Percentiles rank a stretch among this genome's conserved stretches.
These are phyloP conservation scores for Eriosoma lanigerum DNA, from an alignment of 1,140 invertebrate genomes.

Conservation along the genomic window DNA sequence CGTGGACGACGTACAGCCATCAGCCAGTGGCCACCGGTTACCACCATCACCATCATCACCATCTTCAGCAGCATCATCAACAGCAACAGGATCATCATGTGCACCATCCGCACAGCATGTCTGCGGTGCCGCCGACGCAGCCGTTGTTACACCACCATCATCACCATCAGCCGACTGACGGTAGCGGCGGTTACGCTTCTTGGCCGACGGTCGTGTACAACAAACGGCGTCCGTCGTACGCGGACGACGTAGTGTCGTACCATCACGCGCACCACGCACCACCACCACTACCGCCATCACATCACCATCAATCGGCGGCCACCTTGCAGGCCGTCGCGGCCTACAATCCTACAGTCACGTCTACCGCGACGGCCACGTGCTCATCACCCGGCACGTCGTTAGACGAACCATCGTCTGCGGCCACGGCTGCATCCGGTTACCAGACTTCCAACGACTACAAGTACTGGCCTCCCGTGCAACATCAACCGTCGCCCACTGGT, in stretches of 20 bases:
- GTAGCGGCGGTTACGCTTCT: background rate
- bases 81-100: constrained; percentile 29
- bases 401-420: constrained; percentile 33
- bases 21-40: constrained; percentile 14
- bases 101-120: background rate
- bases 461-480: constrained; percentile 44
- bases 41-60: constrained; percentile 41
- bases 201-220: constrained; percentile 29
- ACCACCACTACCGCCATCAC: background rate
- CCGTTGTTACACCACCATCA: constrained; percentile 19
- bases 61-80: background rate
- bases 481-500: constrained; percentile 34
- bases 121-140: background rate
- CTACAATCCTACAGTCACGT: background rate
- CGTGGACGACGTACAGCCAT: constrained; percentile 41
- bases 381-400: constrained; percentile 33
- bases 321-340: constrained; percentile 7
- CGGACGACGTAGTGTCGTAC: constrained; percentile 21
- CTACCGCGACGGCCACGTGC: constrained; percentile 22
- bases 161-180: constrained; percentile 31
- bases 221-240: constrained; percentile 21
- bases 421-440: constrained; percentile 4
- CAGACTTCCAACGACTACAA: constrained; percentile 40
- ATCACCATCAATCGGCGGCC: constrained; percentile 27
- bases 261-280: constrained; percentile 16